Base-by-base conservation (phyloP, 2,797 vertebrate species). In the Myotis myotis region DNA sequence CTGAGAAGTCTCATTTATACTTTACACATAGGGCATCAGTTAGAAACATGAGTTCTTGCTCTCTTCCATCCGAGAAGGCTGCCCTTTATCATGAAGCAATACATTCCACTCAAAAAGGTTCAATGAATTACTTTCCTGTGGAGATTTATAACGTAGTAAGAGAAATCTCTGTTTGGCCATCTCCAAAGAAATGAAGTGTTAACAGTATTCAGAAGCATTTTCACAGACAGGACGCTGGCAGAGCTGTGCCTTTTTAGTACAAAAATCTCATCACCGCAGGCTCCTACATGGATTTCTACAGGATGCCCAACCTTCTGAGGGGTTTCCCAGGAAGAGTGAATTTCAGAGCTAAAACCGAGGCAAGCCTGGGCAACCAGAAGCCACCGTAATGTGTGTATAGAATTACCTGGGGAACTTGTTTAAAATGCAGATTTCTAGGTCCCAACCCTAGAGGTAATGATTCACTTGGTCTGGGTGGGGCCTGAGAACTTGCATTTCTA, bases 131-230 rank as follows among this genome's bases (percentile, higher is more conserved):
- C 25, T 10, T 88, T 91, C n/a, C 49, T 91, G 1, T 28, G 33
- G 36, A 71, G 10, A 89, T 82, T 81, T 95, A 49, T 16, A 94
- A 51, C 8, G 79, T 95, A 93, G 44, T 19, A 53, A 91, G 62
- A 70, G 25, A 76, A 91, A 64, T 76, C 41, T 75, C 38, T 85
- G 19, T 89, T 64, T 74, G 75, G 38, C 17, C 36, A 23, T 72
- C 70, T 15, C 4, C n/a, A 95, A 70, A 80, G 64, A 25, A 8
- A 68, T 30, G 8, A 96, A 55, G 11, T 49, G 57, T 60, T 74
- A 47, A 66, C 13, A 94, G 13, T 76, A 62, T 78, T 93, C 62
- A 88, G 19, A 93, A 62, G 25, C 66, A 93, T 41, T 82, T 92
- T 86, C 41, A 86, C 16, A 91, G 51, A 49, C 3, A 60, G 23